These are phyloP conservation scores for Agrilus cyanescens DNA, from an alignment of 2,888 invertebrate genomes.

Conservation along the genomic window DNA sequence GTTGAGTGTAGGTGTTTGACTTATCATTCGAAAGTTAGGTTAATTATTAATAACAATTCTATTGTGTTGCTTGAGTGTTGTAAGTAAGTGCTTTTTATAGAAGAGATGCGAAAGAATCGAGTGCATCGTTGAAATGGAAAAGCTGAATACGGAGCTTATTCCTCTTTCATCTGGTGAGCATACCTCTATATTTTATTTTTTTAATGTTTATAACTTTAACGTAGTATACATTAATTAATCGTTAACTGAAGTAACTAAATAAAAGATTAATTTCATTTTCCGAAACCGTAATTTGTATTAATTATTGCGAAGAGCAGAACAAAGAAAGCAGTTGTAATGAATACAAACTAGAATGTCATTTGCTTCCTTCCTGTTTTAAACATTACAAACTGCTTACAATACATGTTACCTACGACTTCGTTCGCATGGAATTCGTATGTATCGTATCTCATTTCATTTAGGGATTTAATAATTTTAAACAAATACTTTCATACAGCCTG, in stretches of 20 bases:
- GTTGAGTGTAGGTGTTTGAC: conserved; percentile 11
- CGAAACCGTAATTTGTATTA: too few species aligned
- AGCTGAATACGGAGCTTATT: conserved; percentile 25
- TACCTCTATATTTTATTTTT: conserved; percentile 3
- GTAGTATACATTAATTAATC: neutral
- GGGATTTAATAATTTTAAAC: too few species aligned
- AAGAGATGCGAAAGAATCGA: conserved; percentile 4
- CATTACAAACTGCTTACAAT: too few species aligned
- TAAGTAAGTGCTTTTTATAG: conserved; percentile 2
- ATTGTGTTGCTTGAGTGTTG: conserved; percentile 8
- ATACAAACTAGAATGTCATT: too few species aligned
- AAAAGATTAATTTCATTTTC: too few species aligned
- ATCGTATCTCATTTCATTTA: too few species aligned
- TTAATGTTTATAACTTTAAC: neutral
- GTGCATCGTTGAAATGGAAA: conserved; percentile 21
- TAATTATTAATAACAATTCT: conserved; percentile 8
- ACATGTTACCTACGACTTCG: too few species aligned
- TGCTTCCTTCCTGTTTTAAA: too few species aligned
- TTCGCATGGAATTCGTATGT: too few species aligned
- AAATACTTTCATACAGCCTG: too few species aligned
- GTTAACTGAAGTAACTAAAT: neutral
- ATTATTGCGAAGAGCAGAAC: too few species aligned
- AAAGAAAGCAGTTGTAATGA: too few species aligned
- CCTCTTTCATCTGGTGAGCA: conserved; percentile 31
- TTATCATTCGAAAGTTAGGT: conserved; percentile 7